Evolutionary conservation across 2,797 vertebrate species (phyloP).

Genomic region (Anguilla marmorata): DNA sequence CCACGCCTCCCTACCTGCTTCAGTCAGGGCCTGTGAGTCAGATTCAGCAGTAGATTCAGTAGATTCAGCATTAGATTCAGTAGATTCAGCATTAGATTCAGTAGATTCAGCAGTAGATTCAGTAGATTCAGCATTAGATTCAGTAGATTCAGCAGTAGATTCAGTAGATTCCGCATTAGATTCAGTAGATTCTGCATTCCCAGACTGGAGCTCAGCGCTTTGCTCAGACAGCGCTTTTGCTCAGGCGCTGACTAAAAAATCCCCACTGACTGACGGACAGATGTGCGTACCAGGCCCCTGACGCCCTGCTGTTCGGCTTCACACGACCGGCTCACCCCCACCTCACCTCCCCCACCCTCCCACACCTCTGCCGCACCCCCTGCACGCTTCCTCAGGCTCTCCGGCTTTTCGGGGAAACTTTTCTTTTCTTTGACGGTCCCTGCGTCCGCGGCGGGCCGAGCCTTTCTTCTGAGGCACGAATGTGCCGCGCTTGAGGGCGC

Average conservation of each 20-base stretch:
- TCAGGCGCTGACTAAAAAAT: no score
- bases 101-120: no score
- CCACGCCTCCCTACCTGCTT: not conserved
- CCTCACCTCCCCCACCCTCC: not conserved
- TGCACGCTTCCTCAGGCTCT: slow-evolving; percentile 17
- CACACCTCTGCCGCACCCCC: not conserved
- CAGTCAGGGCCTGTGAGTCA: not conserved
- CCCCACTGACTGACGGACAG: not conserved
- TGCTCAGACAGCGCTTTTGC: no score
- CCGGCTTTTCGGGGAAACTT: not conserved
- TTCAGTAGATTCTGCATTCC: no score
- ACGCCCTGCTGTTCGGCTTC: not conserved
- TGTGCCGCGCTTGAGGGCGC: slow-evolving; percentile 37
- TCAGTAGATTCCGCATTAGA: no score
- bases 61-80: no score
- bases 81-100: no score
- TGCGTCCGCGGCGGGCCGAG: slow-evolving; percentile 20
- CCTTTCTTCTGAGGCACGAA: slow-evolving; percentile 25
- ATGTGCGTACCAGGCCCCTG: not conserved
- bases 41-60: not conserved
- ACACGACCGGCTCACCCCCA: not conserved
- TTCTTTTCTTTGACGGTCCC: slow-evolving; percentile 26
- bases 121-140: no score
- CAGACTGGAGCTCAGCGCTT: not conserved
- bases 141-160: no score